Base-by-base conservation (phyloP, 2,113 vertebrate species). In the Dermatemys mawii region DNA sequence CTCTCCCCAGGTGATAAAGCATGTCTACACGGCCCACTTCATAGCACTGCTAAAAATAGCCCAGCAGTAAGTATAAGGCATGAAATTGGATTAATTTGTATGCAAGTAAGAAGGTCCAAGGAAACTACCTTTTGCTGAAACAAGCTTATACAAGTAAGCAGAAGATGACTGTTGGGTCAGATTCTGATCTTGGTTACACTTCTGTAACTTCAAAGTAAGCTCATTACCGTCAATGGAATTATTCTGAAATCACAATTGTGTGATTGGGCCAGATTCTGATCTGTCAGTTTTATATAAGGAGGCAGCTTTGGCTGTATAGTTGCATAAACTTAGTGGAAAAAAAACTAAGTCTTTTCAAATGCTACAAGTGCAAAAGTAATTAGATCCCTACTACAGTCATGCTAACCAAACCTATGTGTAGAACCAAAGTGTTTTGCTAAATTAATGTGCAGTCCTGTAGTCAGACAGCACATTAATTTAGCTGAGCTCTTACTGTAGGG, bases 161-260 rank as follows among this genome's bases (percentile, higher is more conserved):
- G 49, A 29, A 84, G 51, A 78, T 60, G 5, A 75, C 24, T 70
- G 76, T 79, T 35, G 76, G 88, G n/a, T 81, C 89, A 78, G 11
- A 53, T n/a, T 90, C 38, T 63, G 48, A 81, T 19, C 81, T 93
- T 63, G 88, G 5, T 81, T 93, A 89, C 57, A 5, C 55, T 29
- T 78, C 60, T 91, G 26, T 80, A 86, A 49, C 73, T 93, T 86
- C 83, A 87, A 80, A 85, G 49, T 27, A 49, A 91, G 75, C 11
- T 1, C 78, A 11, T 46, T 38, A 24, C n/a, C 7, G 50, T 88
- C 2, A 82, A 49, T 76, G 91, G 21, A 26, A 11, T 88, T 76
- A 32, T 16, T 91, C 60, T 91, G 51, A 44, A 41, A 41, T 53
- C 14, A 41, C 19, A 60, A 4, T 57, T 90, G 8, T 86, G 44